Base-by-base conservation (phyloP, 2,113 vertebrate genomes). In the Seriola aureovittata region DNA sequence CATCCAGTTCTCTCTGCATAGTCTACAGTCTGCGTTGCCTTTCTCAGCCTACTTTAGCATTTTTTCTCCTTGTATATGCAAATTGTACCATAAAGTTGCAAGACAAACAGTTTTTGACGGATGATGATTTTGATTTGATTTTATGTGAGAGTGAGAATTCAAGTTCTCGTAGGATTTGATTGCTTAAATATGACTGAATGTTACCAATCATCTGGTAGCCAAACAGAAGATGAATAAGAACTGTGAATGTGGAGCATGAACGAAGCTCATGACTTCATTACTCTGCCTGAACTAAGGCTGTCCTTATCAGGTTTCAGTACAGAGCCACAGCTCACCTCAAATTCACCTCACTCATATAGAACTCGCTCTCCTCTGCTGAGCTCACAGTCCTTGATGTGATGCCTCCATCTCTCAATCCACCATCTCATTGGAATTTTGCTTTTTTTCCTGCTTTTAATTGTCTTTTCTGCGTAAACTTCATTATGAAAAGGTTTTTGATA, bases 311-410 rank as follows among this genome's bases (percentile, higher is more conserved):
- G 17, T 80, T 70, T 64, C 50, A 58, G 75, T 1, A 13, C 8
- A 36, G 12, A 73, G 63, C 64, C 25, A 25, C 54, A 38, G 70
- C 64, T 57, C 29, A 85, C 71, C 71, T 85, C 40, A 65, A 65
- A 40, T 65, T 80, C 50, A 65, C 65, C 65, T 70, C 58, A 34
- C 19, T 57, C 58, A 42, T 14, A 19, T 34, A 23, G 52, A 58
- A n/a, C n/a, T 58, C 5, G 21, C 11, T 73, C 55, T 54, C n/a
- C 44, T 48, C 68, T 62, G 23, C 19, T 10, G 8, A 69, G 29
- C 29, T 40, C 23, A 4, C 8, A 10, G 2, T 38, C 67, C 21
- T 42, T 66, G 21, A 29, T 59, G 42, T 34, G 21, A 29, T 59
- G 34, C 42, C 17, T 17, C 8, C 46, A 25, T 75, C 25, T 69